Conservation (phyloP, 1,140 invertebrate genomes). For the Reticulitermes speratus region DNA sequence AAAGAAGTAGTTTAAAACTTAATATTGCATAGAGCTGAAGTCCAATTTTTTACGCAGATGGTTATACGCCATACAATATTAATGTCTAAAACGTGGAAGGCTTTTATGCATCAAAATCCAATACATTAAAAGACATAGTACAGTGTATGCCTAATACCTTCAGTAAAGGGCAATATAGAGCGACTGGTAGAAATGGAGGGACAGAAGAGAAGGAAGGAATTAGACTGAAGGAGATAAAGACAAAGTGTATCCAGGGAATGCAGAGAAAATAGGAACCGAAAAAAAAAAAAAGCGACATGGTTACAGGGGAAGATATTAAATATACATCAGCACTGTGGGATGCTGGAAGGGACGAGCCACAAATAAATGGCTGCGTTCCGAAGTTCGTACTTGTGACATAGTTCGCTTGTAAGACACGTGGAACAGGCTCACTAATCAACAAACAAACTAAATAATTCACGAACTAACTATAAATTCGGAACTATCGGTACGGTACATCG, state of each 20-base stretch:
- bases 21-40: neutral
- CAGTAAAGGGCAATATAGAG: neutral
- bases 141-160: neutral
- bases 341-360: neutral
- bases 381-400: neutral
- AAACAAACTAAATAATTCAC: no score
- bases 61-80: constrained; percentile 9
- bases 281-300: neutral
- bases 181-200: neutral
- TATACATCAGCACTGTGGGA: neutral
- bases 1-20: neutral
- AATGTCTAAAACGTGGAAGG: neutral
- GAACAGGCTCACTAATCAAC: no score
- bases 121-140: neutral
- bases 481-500: no score
- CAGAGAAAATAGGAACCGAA: neutral
- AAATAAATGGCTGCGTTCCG: neutral
- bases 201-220: neutral
- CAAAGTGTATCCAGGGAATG: neutral
- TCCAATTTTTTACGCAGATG: neutral
- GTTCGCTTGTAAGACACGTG: neutral
- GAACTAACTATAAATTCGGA: no score
- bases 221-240: neutral
- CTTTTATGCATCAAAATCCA: constrained; percentile 13
- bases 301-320: neutral